These are phyloP conservation scores for Seira ritae DNA, from an alignment of 2,888 invertebrate genomes.

Conservation along the genomic window DNA sequence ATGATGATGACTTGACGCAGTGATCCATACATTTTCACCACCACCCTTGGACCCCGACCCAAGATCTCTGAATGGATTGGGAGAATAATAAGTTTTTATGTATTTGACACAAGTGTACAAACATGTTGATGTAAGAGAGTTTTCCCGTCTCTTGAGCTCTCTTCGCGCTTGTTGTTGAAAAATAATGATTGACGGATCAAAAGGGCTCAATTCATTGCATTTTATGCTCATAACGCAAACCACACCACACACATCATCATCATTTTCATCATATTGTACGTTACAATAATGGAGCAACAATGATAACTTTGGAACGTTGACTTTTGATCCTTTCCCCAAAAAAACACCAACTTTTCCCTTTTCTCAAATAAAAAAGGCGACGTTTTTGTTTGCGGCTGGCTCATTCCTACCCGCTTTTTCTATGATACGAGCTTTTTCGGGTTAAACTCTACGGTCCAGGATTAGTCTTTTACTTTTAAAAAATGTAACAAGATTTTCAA, in stretches of 20 bases:
- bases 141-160: conserved; percentile 18
- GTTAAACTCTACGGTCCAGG: too few species aligned
- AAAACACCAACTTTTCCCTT: too few species aligned
- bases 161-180: conserved; percentile 23
- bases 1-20: conserved; percentile 26
- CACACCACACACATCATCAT: conserved; percentile 17
- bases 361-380: too few species aligned
- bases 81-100: conserved; percentile 24
- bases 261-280: neutral
- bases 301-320: conserved; percentile 29
- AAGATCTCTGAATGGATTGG: conserved; percentile 3
- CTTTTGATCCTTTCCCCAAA: too few species aligned
- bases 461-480: too few species aligned
- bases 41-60: neutral
- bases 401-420: neutral
- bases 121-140: conserved; percentile 6
- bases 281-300: too few species aligned
- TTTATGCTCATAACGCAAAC: conserved; percentile 31
- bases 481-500: too few species aligned
- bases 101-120: conserved; percentile 27
- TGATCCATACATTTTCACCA: conserved; percentile 2
- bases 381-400: conserved; percentile 12
- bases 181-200: conserved; percentile 43
- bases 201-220: conserved; percentile 25
- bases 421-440: too few species aligned